Conservation (phyloP, 1,140 invertebrate genomes). For the Tetranychus cinnabarinus region DNA sequence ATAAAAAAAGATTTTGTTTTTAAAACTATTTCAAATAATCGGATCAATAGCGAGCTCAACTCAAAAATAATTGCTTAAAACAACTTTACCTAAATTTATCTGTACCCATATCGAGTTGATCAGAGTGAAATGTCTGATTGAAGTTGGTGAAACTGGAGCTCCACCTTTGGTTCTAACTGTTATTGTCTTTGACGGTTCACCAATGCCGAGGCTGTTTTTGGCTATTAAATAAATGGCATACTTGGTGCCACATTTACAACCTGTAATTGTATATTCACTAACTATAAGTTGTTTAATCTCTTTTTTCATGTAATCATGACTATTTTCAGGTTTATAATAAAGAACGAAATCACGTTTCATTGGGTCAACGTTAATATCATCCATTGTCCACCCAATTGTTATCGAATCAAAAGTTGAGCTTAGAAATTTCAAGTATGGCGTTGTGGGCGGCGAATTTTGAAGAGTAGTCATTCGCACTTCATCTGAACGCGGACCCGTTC, state of each 20-base stretch:
- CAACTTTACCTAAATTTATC: neutral
- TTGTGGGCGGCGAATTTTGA: constrained; percentile 7
- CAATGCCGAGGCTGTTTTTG: constrained; percentile 54
- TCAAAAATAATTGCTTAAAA: too few species aligned
- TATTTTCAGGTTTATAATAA: neutral
- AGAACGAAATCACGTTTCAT: constrained; percentile 3
- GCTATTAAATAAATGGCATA: constrained; percentile 69
- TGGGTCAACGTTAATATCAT: neutral
- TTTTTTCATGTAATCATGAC: neutral
- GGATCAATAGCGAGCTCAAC: neutral
- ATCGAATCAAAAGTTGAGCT: constrained; percentile 12
- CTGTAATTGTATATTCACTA: neutral
- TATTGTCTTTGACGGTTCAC: constrained; percentile 37
- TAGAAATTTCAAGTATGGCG: constrained; percentile 12
- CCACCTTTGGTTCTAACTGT: constrained; percentile 13
- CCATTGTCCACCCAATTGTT: constrained; percentile 10
- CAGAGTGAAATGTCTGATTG: neutral
- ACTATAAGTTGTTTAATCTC: neutral
- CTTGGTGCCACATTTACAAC: constrained; percentile 41
- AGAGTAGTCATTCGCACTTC: constrained; percentile 18
- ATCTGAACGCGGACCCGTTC: constrained; percentile 21
- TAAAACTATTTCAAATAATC: neutral
- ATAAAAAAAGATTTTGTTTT: neutral
- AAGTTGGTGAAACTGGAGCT: constrained; percentile 12
- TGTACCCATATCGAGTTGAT: neutral